These are phyloP conservation scores for Dromius quadrimaculatus DNA, from an alignment of 2,888 invertebrate species.

Conservation along the genomic window DNA sequence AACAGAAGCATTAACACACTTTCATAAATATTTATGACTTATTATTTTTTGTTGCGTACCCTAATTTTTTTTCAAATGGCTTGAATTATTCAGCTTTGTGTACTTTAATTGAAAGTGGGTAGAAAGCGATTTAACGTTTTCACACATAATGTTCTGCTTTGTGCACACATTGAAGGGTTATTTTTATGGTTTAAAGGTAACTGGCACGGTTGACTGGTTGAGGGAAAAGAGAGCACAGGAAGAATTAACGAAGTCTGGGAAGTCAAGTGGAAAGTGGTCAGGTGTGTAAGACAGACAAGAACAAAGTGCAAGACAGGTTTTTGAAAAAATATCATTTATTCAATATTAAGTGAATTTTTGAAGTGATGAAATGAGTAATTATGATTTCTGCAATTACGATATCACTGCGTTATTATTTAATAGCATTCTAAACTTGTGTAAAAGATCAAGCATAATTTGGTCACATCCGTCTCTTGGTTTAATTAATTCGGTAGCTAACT, in stretches of 20 bases:
- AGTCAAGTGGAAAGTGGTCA: slow-evolving; percentile 46
- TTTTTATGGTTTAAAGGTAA: not conserved
- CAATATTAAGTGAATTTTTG: no score
- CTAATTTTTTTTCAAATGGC: slow-evolving; percentile 14
- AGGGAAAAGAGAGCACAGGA: slow-evolving; percentile 20
- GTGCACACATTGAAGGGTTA: slow-evolving; percentile 21
- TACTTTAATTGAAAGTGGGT: slow-evolving; percentile 8
- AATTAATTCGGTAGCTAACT: no score
- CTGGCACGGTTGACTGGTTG: not conserved
- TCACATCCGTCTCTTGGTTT: no score
- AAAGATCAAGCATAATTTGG: no score
- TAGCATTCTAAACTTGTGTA: no score
- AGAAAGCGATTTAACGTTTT: slow-evolving; percentile 40
- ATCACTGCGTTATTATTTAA: no score
- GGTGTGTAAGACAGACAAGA: slow-evolving; percentile 25
- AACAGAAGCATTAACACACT: not conserved
- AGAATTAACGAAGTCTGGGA: slow-evolving; percentile 18
- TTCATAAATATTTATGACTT: slow-evolving; percentile 25
- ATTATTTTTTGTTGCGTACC: slow-evolving; percentile 3
- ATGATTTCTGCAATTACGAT: no score
- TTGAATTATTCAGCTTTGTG: slow-evolving; percentile 11
- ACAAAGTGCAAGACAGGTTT: not conserved
- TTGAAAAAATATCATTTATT: no score
- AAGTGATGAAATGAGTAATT: no score
- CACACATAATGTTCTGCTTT: slow-evolving; percentile 49